phyloP scores from a whole-genome alignment of 2,113 vertebrate species.

The Egretta garzetta region DNA sequence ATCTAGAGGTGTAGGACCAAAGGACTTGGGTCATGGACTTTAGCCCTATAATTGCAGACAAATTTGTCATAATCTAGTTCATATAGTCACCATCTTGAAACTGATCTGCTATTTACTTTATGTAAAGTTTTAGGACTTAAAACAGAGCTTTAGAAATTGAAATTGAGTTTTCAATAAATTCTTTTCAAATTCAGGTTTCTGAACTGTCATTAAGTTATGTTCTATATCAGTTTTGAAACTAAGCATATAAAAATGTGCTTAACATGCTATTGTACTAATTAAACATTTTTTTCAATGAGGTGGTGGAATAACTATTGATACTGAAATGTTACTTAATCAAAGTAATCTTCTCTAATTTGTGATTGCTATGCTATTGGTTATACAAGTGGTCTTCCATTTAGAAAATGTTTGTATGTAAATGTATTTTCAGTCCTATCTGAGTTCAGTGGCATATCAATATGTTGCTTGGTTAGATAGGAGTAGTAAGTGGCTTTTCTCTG shows the following conservation, averaged over 20 bases:
- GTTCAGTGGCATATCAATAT: neutral
- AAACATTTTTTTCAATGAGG: fast-evolving
- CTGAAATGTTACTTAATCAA: neutral
- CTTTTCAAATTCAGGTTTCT: neutral
- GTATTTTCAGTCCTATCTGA: neutral
- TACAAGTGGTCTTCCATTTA: neutral
- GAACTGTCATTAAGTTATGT: neutral
- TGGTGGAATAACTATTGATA: neutral
- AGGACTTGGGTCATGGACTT: neutral
- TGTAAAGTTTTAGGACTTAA: neutral
- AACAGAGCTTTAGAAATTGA: neutral
- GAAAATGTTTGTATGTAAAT: neutral
- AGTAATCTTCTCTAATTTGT: neutral
- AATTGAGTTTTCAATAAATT: neutral
- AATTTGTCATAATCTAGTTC: neutral
- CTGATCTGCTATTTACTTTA: neutral
- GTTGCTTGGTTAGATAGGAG: neutral
- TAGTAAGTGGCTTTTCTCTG: neutral
- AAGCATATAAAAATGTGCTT: neutral
- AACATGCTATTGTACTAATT: neutral
- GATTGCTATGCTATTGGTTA: neutral
- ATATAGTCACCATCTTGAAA: neutral
- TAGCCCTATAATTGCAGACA: neutral
- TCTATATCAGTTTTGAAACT: neutral
- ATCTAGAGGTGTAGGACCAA: neutral